phyloP scores from a whole-genome alignment of 2,797 vertebrate genomes.

The Craterocephalus amniculus region DNA sequence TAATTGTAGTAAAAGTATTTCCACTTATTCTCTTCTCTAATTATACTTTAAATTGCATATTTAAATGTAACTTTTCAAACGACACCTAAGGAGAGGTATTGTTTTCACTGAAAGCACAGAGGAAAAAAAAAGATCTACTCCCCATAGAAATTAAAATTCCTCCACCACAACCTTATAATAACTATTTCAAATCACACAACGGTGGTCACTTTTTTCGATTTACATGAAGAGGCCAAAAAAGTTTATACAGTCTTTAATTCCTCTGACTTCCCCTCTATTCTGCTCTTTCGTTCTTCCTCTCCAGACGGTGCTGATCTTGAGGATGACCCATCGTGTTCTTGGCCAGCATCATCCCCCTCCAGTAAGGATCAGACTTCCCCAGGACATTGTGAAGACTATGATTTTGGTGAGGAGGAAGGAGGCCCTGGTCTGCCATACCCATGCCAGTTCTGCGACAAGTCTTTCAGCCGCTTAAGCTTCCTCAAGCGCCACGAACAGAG shows the following conservation, averaged over 20 bases:
- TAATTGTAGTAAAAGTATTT: constrained; percentile 85
- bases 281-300: constrained; percentile 56
- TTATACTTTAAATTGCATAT: constrained; percentile 81
- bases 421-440: constrained; percentile 95
- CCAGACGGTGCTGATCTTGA: constrained; percentile 95
- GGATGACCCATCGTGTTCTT: constrained; percentile 96
- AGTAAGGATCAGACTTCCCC: constrained; percentile 99
- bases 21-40: constrained; percentile 79
- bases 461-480: constrained; percentile 98
- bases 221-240: constrained; percentile 65
- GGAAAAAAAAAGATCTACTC: constrained; percentile 56
- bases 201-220: constrained; percentile 59
- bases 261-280: constrained; percentile 18
- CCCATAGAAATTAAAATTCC: constrained; percentile 66
- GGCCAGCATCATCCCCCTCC: constrained; percentile 97
- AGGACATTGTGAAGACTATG: constrained; percentile 94
- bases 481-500: constrained; percentile 99
- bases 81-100: constrained; percentile 76
- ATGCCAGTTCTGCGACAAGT: constrained; percentile 98
- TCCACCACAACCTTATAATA: constrained; percentile 65
- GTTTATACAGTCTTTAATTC: constrained; percentile 48
- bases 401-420: constrained; percentile 97
- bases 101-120: constrained; percentile 59
- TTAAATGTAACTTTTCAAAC: constrained; percentile 79
- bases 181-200: constrained; percentile 63